These are phyloP conservation scores for Metridium senile DNA, from an alignment of 92 coral and sea anemone genomes.

Conservation along the genomic window DNA sequence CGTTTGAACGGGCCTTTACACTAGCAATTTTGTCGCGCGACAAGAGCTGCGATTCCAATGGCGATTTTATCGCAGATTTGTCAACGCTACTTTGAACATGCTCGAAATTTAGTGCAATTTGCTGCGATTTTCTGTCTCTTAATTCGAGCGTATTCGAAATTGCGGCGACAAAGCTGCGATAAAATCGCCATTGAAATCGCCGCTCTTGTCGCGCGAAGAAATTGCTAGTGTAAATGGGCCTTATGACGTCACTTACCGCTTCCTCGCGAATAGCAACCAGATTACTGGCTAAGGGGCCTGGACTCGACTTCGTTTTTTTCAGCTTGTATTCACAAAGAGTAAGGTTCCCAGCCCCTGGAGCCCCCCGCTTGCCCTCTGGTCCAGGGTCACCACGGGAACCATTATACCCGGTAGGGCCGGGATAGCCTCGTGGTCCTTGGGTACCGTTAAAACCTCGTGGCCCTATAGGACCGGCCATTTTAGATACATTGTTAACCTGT, in stretches of 20 bases:
- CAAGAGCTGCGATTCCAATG: too few species aligned
- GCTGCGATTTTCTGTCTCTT: too few species aligned
- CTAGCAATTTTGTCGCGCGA: too few species aligned
- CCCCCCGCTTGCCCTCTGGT: slow-evolving; percentile 25
- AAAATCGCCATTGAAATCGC: neutral
- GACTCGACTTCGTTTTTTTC: neutral
- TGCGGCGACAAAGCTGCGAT: too few species aligned
- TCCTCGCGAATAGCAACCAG: slow-evolving; percentile 3
- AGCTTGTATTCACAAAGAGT: slow-evolving; percentile 14
- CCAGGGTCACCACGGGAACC: slow-evolving; percentile 45
- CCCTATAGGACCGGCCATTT: slow-evolving; percentile 56
- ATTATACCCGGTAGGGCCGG: slow-evolving; percentile 31
- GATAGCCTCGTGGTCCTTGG: slow-evolving; percentile 38
- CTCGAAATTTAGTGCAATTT: too few species aligned
- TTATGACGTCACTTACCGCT: slow-evolving; percentile 14
- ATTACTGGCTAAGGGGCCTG: slow-evolving; percentile 1
- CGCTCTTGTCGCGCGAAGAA: neutral
- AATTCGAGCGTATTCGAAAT: too few species aligned
- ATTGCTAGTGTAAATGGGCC: neutral
- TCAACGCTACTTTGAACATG: too few species aligned
- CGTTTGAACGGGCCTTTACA: too few species aligned
- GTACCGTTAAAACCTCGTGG: slow-evolving; percentile 62
- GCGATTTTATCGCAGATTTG: too few species aligned
- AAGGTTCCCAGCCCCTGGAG: slow-evolving; percentile 36
- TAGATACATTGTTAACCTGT: slow-evolving; percentile 40